Conservation (phyloP, 2,113 vertebrate species). For the Labeo catla region DNA sequence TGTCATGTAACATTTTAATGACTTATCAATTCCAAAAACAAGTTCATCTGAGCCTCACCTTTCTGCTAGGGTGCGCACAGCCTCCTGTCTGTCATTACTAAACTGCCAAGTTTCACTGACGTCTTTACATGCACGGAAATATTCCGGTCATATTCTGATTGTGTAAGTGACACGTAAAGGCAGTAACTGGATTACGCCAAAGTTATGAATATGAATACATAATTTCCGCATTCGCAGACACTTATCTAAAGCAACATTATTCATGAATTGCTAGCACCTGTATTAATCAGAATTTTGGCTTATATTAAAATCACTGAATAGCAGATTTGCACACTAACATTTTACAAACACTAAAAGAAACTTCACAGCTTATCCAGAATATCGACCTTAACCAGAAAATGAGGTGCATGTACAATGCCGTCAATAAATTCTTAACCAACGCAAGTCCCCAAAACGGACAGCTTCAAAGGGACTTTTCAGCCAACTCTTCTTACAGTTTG, state of each 20-base stretch:
- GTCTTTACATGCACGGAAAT: not conserved
- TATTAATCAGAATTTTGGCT: not conserved
- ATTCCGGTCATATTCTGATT: not conserved
- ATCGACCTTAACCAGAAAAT: not conserved
- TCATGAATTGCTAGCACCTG: not conserved
- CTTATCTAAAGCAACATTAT: not conserved
- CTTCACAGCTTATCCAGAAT: not conserved
- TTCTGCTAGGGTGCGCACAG: conserved; percentile 67
- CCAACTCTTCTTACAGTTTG: conserved; percentile 20
- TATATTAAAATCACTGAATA: not conserved
- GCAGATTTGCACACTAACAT: not conserved
- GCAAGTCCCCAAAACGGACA: not conserved
- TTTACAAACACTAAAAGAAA: not conserved
- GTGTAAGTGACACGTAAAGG: not conserved
- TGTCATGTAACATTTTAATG: conserved; percentile 79
- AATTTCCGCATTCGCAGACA: not conserved
- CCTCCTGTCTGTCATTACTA: conserved; percentile 25
- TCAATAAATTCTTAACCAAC: not conserved
- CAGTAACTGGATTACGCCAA: not conserved
- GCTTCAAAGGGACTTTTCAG: conserved; percentile 14
- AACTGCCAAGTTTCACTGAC: not conserved
- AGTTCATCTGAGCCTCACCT: conserved; percentile 66
- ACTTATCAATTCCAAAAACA: conserved; percentile 76
- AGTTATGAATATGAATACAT: not conserved
- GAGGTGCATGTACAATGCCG: not conserved